Conservation (phyloP, 2,797 vertebrate species). For the Clarias fuscus region DNA sequence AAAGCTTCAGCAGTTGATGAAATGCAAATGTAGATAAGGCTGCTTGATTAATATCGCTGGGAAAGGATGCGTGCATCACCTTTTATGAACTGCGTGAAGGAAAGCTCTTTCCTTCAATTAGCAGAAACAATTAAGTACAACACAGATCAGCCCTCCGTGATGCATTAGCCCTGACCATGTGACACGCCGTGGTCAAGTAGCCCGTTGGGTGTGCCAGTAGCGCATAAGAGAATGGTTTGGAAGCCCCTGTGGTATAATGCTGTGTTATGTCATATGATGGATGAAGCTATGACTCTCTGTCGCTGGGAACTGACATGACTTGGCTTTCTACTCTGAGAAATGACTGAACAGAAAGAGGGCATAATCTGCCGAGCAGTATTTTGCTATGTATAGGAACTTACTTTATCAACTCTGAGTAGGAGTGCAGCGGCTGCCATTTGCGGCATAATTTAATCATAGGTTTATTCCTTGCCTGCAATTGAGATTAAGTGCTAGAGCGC, state of each 20-base stretch:
- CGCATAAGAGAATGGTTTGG: slow-evolving; percentile 24
- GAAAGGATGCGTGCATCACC: not conserved
- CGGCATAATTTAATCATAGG: slow-evolving; percentile 9
- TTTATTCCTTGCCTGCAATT: slow-evolving; percentile 8
- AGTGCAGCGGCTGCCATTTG: not conserved
- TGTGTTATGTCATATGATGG: slow-evolving; percentile 45
- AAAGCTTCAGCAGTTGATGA: not conserved
- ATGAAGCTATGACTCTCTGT: slow-evolving; percentile 42
- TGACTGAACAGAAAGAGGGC: slow-evolving; percentile 33
- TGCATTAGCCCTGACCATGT: not conserved
- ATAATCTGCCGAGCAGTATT: slow-evolving; percentile 28
- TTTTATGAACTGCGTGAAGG: not conserved
- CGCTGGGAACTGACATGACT: slow-evolving; percentile 43
- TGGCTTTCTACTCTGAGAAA: slow-evolving; percentile 43
- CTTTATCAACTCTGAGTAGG: slow-evolving; percentile 15
- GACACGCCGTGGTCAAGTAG: slow-evolving; percentile 9
- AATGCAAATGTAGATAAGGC: slow-evolving; percentile 5
- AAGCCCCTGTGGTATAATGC: slow-evolving; percentile 29
- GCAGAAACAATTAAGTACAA: slow-evolving; percentile 16
- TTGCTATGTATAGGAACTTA: slow-evolving; percentile 24
- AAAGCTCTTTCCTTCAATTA: slow-evolving; percentile 24
- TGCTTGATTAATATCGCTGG: slow-evolving; percentile 13
- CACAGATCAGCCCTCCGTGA: slow-evolving; percentile 11
- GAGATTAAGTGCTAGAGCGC: not conserved
- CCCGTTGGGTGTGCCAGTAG: slow-evolving; percentile 19